Conservation (phyloP, 2,888 invertebrate genomes). For the Calliopum simillimum region DNA sequence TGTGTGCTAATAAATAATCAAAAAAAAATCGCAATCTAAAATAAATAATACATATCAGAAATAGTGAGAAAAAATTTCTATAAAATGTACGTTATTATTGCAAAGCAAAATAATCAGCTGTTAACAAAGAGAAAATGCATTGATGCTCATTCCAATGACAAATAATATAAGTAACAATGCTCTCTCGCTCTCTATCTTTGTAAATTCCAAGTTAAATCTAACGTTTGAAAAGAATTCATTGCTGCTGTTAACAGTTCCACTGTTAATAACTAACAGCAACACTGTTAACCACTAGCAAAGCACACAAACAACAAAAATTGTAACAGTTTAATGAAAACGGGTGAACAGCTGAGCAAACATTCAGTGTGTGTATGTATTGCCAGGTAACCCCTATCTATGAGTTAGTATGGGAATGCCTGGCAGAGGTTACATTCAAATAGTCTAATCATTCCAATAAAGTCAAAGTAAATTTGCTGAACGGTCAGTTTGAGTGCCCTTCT, state of each 20-base stretch:
- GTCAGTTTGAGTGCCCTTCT: no score
- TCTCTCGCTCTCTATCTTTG: no score
- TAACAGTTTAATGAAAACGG: neutral
- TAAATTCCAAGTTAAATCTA: no score
- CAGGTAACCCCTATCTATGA: neutral
- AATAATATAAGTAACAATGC: neutral
- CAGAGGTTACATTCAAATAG: neutral
- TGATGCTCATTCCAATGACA: constrained; percentile 12
- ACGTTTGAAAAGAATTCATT: no score
- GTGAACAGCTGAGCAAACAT: constrained; percentile 5
- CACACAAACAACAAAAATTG: neutral
- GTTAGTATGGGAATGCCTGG: neutral
- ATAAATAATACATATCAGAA: no score
- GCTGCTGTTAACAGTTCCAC: neutral
- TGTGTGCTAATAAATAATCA: no score
- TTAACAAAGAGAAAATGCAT: constrained; percentile 5
- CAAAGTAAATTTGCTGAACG: neutral
- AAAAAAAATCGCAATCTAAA: no score
- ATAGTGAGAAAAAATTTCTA: no score
- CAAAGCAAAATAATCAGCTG: neutral
- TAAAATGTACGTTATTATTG: no score
- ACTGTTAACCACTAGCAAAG: neutral
- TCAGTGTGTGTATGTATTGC: no score
- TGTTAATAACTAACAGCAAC: constrained; percentile 4
- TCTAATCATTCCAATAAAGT: neutral